These are phyloP conservation scores for Dromococcyx pavoninus DNA, from an alignment of 2,797 vertebrate species.

Conservation along the genomic window DNA sequence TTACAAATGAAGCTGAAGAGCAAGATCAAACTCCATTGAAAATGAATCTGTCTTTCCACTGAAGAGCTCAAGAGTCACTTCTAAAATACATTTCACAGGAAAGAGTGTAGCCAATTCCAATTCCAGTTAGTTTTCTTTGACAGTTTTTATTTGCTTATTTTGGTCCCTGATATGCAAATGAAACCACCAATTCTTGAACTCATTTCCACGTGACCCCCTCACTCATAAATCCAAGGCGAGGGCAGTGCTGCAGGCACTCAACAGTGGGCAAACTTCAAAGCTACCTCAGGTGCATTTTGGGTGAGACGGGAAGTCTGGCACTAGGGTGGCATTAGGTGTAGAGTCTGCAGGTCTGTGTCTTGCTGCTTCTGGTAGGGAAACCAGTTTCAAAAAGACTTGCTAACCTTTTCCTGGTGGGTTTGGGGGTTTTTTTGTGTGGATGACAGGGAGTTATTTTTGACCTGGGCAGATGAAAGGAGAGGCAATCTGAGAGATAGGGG, in stretches of 20 bases:
- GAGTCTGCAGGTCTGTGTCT: not conserved
- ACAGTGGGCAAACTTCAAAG: not conserved
- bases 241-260: not conserved
- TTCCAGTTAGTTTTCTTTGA: conserved; percentile 61
- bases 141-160: conserved; percentile 69
- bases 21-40: conserved; percentile 73
- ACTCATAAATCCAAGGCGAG: not conserved
- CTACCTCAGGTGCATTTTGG: not conserved
- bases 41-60: conserved; percentile 70
- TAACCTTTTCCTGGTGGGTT: not conserved
- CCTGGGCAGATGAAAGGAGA: not conserved
- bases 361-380: not conserved
- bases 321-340: not conserved
- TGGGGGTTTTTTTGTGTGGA: not conserved
- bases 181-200: conserved; percentile 24
- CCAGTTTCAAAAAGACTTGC: not conserved
- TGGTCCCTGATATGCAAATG: conserved; percentile 67
- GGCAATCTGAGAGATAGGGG: fast-evolving
- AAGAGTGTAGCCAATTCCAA: conserved; percentile 57
- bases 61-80: conserved; percentile 64
- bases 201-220: not conserved
- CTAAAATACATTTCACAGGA: conserved; percentile 52
- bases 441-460: not conserved
- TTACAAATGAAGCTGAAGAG: conserved; percentile 79
- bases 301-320: not conserved